phyloP scores from a whole-genome alignment of 2,113 vertebrate species.

The Tachysurus vachellii region DNA sequence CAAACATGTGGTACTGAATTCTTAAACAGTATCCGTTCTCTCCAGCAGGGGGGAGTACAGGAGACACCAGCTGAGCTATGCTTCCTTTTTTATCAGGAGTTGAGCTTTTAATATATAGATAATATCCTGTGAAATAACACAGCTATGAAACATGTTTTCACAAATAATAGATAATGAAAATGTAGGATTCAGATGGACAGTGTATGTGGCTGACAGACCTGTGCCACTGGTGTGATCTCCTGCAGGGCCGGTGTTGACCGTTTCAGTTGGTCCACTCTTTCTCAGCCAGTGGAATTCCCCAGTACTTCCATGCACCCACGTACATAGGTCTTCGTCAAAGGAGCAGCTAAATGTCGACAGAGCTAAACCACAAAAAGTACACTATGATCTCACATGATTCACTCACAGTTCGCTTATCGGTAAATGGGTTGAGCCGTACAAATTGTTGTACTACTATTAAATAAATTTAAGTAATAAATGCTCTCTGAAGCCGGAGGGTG shows the following conservation, averaged over 20 bases:
- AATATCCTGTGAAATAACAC: conserved; percentile 66
- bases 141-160: background rate
- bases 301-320: conserved; percentile 68
- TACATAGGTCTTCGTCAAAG: conserved; percentile 69
- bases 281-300: conserved; percentile 67
- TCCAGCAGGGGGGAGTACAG: conserved; percentile 67
- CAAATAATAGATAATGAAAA: background rate
- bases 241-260: conserved; percentile 69
- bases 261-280: conserved; percentile 62
- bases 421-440: background rate
- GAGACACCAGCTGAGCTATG: conserved; percentile 68
- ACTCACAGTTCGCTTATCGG: background rate
- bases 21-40: conserved; percentile 69
- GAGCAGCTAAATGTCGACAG: conserved; percentile 59
- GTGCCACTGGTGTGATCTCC: conserved; percentile 71
- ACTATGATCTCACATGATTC: background rate
- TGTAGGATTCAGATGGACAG: background rate
- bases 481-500: background rate
- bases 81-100: conserved; percentile 50
- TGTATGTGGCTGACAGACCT: conserved; percentile 55
- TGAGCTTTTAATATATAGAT: conserved; percentile 69
- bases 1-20: conserved; percentile 77
- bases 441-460: background rate
- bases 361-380: conserved; percentile 51
- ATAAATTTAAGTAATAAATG: no score